phyloP scores from a whole-genome alignment of 2,888 invertebrate species.

The Chesias legatella region DNA sequence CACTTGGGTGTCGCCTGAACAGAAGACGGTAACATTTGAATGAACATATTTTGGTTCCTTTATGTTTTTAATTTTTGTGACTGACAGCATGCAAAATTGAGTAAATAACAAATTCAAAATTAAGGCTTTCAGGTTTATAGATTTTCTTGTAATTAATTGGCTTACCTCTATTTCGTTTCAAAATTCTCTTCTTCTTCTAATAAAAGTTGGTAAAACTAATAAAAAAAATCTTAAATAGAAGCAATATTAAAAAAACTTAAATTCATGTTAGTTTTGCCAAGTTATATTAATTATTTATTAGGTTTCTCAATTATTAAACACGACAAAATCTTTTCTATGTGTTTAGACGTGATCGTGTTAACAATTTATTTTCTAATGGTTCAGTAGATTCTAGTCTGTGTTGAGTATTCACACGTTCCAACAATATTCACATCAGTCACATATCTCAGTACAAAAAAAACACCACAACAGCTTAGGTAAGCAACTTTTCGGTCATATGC shows the following conservation, averaged over 20 bases:
- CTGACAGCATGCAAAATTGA: slow-evolving; percentile 71
- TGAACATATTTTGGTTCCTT: slow-evolving; percentile 49
- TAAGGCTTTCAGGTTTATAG: slow-evolving; percentile 60
- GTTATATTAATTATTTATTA: slow-evolving; percentile 28
- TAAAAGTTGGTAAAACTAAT: slow-evolving; percentile 40
- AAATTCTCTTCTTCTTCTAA: slow-evolving; percentile 48
- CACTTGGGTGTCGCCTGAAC: slow-evolving; percentile 71
- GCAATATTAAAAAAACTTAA: background rate
- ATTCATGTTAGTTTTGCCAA: slow-evolving; percentile 42
- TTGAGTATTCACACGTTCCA: slow-evolving; percentile 43
- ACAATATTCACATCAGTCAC: slow-evolving; percentile 40
- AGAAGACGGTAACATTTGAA: slow-evolving; percentile 77
- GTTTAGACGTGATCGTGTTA: slow-evolving; percentile 77
- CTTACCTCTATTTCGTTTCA: slow-evolving; percentile 57
- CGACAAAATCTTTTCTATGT: slow-evolving; percentile 41
- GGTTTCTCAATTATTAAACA: slow-evolving; percentile 35
- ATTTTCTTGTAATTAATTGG: slow-evolving; percentile 71
- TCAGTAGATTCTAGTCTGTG: slow-evolving; percentile 71
- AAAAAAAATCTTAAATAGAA: background rate
- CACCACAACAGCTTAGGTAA: no score
- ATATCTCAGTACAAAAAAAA: no score
- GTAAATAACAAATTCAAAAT: slow-evolving; percentile 54
- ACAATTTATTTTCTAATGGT: slow-evolving; percentile 57
- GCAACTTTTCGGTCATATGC: no score
- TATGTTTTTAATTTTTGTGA: slow-evolving; percentile 68